Percentiles rank a stretch among this genome's conserved stretches.
phyloP scores from a whole-genome alignment of 2,113 vertebrate species.

The Mormoops blainvillei region DNA sequence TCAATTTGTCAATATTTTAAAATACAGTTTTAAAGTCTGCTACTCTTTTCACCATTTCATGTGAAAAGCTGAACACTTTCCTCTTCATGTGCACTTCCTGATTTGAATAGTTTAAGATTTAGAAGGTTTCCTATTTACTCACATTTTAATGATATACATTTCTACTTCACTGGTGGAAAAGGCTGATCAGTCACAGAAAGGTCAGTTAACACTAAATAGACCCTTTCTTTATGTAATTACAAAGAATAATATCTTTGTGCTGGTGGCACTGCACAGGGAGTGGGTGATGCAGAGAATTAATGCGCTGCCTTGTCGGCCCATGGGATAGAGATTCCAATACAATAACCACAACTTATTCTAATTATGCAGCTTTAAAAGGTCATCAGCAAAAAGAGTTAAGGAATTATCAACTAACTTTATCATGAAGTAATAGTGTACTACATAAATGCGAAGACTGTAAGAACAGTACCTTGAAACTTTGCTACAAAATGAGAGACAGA shows the following conservation, averaged over 20 bases:
- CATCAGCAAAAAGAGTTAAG: slow-evolving; percentile 69
- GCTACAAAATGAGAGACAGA: slow-evolving; percentile 6
- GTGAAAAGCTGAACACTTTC: slow-evolving; percentile 35
- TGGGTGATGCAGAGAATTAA: slow-evolving; percentile 78
- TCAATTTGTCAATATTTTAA: slow-evolving; percentile 66
- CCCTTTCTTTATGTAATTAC: slow-evolving; percentile 75
- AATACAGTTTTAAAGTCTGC: slow-evolving; percentile 36
- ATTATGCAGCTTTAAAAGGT: slow-evolving; percentile 71
- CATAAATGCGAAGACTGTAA: slow-evolving; percentile 10
- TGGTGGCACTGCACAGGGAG: slow-evolving; percentile 59
- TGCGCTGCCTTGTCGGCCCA: slow-evolving; percentile 60
- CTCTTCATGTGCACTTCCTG: background rate
- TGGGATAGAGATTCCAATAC: slow-evolving; percentile 66
- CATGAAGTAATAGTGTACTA: slow-evolving; percentile 45
- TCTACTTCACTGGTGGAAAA: slow-evolving; percentile 71
- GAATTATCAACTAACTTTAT: slow-evolving; percentile 68
- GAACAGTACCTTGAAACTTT: background rate
- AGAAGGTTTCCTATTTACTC: slow-evolving; percentile 67
- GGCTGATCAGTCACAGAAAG: slow-evolving; percentile 76
- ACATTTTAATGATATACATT: slow-evolving; percentile 72
- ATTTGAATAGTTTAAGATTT: slow-evolving; percentile 53
- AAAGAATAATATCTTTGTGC: slow-evolving; percentile 76
- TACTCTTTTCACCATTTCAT: slow-evolving; percentile 10
- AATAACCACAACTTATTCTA: slow-evolving; percentile 70
- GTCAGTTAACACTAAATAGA: slow-evolving; percentile 79